These are phyloP conservation scores for Tenualosa thibaudeaui DNA, from an alignment of 2,797 vertebrate genomes.

Conservation along the genomic window DNA sequence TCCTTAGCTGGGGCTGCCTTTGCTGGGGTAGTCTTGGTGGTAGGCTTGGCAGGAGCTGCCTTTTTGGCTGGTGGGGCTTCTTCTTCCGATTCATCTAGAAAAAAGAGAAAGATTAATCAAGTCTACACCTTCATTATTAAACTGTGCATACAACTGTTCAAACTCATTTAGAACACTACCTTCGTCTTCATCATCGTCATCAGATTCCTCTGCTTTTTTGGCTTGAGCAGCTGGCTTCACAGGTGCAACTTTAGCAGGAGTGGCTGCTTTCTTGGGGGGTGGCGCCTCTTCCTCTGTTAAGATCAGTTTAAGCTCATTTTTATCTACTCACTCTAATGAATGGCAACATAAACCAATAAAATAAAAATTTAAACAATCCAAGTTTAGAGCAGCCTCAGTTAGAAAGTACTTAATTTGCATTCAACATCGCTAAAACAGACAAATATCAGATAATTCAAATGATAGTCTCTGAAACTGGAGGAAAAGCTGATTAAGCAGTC, in stretches of 20 bases:
- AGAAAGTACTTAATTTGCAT: no score
- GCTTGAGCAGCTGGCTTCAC: constrained; percentile 60
- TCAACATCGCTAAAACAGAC: no score
- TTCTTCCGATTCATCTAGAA: constrained; percentile 63
- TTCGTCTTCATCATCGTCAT: constrained; percentile 55
- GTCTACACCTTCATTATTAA: background rate
- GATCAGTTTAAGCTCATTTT: no score
- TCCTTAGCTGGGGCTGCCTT: constrained; percentile 65
- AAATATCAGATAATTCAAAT: no score
- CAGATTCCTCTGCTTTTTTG: constrained; percentile 66
- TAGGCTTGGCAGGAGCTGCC: constrained; percentile 56
- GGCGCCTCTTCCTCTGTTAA: constrained; percentile 70
- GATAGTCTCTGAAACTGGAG: no score
- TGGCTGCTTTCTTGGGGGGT: constrained; percentile 69
- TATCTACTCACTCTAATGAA: background rate
- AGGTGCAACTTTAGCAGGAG: constrained; percentile 56
- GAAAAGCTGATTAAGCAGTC: no score
- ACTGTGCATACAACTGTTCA: background rate
- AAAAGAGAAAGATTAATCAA: background rate
- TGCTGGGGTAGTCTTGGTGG: constrained; percentile 50
- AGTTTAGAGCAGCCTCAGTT: no score
- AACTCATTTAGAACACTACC: constrained; percentile 30
- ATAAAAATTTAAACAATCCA: no score
- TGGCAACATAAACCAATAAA: no score
- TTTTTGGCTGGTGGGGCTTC: constrained; percentile 67